These are phyloP conservation scores for Cuculus canorus DNA, from an alignment of 2,797 vertebrate species.

Conservation along the genomic window DNA sequence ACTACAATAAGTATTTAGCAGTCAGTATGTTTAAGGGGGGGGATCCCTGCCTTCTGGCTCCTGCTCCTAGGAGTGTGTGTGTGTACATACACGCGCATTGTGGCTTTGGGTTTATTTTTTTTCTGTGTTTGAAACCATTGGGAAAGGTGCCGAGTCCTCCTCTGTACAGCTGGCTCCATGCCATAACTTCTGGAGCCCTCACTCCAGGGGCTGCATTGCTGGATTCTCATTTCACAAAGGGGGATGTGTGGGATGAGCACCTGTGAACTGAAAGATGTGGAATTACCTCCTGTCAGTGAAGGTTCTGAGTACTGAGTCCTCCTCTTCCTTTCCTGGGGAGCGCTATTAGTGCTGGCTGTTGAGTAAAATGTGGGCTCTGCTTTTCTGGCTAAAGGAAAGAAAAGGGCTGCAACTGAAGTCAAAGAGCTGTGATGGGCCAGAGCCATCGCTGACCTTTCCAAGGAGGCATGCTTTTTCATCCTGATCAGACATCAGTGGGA, in stretches of 20 bases:
- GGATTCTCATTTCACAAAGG: background rate
- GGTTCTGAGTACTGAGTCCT: background rate
- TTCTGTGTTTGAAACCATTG: background rate
- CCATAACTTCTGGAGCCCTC: background rate
- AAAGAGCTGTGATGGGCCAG: background rate
- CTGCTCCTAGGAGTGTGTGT: background rate
- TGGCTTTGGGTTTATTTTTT: background rate
- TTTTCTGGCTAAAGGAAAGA: background rate
- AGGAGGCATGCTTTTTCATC: background rate
- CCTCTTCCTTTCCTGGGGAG: background rate
- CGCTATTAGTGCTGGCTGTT: background rate
- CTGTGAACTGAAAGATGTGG: background rate
- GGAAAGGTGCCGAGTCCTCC: background rate
- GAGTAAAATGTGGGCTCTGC: background rate
- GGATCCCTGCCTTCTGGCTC: background rate
- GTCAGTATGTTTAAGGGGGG: background rate
- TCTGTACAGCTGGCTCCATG: background rate
- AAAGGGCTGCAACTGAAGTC: background rate
- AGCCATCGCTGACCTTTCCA: background rate
- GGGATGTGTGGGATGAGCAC: rapidly evolving
- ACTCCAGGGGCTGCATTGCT: background rate
- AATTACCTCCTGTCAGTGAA: background rate
- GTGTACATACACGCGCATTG: background rate
- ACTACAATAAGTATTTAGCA: background rate
- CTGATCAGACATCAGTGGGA: background rate